phyloP scores from a whole-genome alignment of 2,797 vertebrate species.

The Diceros bicornis region DNA sequence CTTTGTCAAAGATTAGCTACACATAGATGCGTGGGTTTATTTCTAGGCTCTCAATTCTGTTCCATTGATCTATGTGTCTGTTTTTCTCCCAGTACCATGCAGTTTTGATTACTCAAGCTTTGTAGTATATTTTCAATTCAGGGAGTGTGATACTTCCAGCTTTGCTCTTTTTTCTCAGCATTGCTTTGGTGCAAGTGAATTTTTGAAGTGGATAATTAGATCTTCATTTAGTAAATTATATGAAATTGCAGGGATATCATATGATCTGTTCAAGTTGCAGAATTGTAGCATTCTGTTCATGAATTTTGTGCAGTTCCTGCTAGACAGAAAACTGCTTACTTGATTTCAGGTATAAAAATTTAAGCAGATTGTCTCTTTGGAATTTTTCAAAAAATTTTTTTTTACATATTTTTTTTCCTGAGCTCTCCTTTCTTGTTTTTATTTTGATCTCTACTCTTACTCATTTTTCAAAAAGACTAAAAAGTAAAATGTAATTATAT shows the following conservation, averaged over 20 bases:
- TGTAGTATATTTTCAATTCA: no score
- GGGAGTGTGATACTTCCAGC: no score
- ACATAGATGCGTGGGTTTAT: no score
- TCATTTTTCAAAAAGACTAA: neutral
- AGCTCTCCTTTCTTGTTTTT: neutral
- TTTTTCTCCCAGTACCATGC: no score
- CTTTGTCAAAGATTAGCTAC: no score
- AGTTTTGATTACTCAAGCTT: no score
- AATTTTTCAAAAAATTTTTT: neutral
- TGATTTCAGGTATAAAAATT: neutral
- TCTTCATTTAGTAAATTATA: neutral
- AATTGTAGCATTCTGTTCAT: neutral
- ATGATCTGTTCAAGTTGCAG: neutral
- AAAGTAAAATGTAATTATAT: constrained; percentile 4
- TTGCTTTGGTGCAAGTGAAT: neutral
- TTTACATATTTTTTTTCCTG: neutral
- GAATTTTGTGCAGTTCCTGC: neutral
- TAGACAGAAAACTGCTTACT: neutral
- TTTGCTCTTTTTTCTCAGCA: no score
- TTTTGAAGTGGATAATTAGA: neutral
- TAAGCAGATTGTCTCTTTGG: neutral
- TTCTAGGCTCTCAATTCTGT: no score
- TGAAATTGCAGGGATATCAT: neutral
- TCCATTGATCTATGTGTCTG: no score
- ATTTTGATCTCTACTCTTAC: neutral